These are phyloP conservation scores for Schizothorax lantsangensis DNA, from an alignment of 2,797 vertebrate genomes.

Conservation along the genomic window DNA sequence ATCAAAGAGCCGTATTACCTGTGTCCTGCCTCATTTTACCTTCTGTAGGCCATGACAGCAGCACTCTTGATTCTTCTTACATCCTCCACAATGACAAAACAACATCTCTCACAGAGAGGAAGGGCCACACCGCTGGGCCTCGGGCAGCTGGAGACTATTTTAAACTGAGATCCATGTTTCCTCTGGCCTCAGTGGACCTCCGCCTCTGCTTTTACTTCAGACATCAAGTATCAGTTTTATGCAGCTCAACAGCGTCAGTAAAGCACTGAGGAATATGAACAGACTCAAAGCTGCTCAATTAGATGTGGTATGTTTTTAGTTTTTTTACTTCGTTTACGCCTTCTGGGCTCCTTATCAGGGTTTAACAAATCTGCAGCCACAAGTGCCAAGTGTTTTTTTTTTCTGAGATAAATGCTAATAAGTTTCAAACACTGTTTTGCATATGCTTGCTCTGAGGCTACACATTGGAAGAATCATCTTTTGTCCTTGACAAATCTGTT, in stretches of 20 bases:
- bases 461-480: conserved; percentile 13
- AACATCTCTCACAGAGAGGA: conserved; percentile 10
- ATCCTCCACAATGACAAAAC: conserved; percentile 37
- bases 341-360: conserved; percentile 32
- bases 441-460: conserved; percentile 17
- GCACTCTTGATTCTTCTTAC: conserved; percentile 1
- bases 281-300: conserved; percentile 5
- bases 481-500: not conserved
- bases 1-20: conserved; percentile 29
- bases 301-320: not conserved
- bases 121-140: conserved; percentile 17
- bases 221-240: conserved; percentile 34
- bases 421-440: conserved; percentile 23
- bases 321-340: not conserved
- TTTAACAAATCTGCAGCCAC: conserved; percentile 18
- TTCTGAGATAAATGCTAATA: conserved; percentile 28
- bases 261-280: conserved; percentile 26
- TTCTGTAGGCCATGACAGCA: not conserved
- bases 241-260: conserved; percentile 19
- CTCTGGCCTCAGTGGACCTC: conserved; percentile 35
- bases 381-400: not conserved
- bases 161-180: conserved; percentile 48
- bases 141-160: conserved; percentile 30
- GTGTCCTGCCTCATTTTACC: conserved; percentile 40
- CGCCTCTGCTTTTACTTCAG: conserved; percentile 42